phyloP scores from a whole-genome alignment of 1,140 invertebrate species.

The Doryteuthis pealeii region DNA sequence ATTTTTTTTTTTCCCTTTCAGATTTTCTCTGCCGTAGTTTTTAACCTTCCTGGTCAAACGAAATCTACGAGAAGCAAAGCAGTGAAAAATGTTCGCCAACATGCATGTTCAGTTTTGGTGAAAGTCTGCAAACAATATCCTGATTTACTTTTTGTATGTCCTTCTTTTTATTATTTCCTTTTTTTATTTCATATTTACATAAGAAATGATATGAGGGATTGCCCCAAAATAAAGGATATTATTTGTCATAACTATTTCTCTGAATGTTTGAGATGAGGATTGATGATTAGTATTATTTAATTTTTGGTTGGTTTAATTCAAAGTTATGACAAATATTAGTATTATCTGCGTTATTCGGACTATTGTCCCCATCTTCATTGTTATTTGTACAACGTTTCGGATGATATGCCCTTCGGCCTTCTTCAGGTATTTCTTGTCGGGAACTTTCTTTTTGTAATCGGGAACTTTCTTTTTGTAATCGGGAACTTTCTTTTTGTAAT shows the following conservation, averaged over 20 bases:
- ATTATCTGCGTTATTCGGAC: too few species aligned
- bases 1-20: constrained; percentile 19
- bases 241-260: neutral
- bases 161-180: neutral
- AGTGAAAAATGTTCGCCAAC: constrained; percentile 81
- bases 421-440: too few species aligned
- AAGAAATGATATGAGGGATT: neutral
- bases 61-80: constrained; percentile 70
- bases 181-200: neutral
- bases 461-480: too few species aligned
- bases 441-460: too few species aligned
- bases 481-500: too few species aligned
- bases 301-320: too few species aligned
- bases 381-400: too few species aligned
- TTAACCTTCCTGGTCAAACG: constrained; percentile 68
- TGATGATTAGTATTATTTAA: too few species aligned
- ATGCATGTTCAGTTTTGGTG: constrained; percentile 85
- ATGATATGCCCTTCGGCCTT: too few species aligned
- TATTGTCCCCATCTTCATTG: too few species aligned
- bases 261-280: too few species aligned
- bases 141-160: constrained; percentile 62
- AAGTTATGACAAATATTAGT: too few species aligned
- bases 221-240: neutral
- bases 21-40: constrained; percentile 80
- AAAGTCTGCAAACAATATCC: constrained; percentile 87